Evolutionary conservation across 2,888 invertebrate species (phyloP).

Genomic region (Stenoptilia bipunctidactyla): DNA sequence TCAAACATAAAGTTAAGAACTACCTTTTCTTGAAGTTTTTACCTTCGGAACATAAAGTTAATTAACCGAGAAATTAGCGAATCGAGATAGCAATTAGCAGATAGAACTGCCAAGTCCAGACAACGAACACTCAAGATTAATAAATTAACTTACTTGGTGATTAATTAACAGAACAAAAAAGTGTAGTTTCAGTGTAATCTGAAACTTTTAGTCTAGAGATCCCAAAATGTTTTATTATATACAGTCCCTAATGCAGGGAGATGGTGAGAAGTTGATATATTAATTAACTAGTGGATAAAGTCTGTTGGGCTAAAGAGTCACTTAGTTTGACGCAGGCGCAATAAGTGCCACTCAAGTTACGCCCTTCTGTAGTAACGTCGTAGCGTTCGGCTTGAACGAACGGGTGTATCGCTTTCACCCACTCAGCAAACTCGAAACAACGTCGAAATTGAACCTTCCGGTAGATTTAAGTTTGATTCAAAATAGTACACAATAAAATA

Average conservation of each 20-base stretch:
- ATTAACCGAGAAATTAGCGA: slow-evolving; percentile 25
- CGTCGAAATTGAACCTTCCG: background rate
- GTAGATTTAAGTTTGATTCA: background rate
- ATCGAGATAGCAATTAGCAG: slow-evolving; percentile 26
- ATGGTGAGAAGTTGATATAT: slow-evolving; percentile 65
- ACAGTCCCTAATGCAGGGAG: slow-evolving; percentile 53
- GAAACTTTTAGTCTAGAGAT: slow-evolving; percentile 3
- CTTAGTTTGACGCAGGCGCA: slow-evolving; percentile 60
- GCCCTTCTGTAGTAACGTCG: slow-evolving; percentile 55
- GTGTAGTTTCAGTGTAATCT: no score
- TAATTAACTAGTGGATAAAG: slow-evolving; percentile 68
- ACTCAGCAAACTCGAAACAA: background rate
- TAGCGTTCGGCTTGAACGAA: slow-evolving; percentile 34
- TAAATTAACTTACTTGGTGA: slow-evolving; percentile 28
- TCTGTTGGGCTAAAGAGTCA: slow-evolving; percentile 60
- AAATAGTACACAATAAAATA: no score
- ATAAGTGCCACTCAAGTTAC: slow-evolving; percentile 36
- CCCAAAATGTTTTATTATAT: slow-evolving; percentile 56
- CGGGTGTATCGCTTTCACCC: slow-evolving; percentile 20
- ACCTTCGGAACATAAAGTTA: slow-evolving; percentile 1
- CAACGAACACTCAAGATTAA: slow-evolving; percentile 26
- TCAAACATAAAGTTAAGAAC: no score
- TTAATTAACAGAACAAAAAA: background rate
- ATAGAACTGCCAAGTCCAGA: slow-evolving; percentile 25
- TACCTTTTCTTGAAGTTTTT: no score